These are phyloP conservation scores for Frieseomelitta varia DNA, from an alignment of 1,140 invertebrate genomes.

Conservation along the genomic window DNA sequence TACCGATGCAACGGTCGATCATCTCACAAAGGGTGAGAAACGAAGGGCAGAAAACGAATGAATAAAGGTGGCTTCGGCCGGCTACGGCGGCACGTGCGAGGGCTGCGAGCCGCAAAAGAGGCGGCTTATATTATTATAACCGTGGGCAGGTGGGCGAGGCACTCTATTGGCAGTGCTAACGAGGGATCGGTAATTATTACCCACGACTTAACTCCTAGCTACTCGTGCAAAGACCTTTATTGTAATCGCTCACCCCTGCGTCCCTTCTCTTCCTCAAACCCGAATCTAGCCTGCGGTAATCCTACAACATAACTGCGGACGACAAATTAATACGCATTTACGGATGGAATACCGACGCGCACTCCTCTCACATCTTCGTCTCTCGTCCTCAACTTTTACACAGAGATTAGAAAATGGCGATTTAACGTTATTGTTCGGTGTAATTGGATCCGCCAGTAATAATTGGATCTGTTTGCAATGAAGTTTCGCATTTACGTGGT, in stretches of 20 bases:
- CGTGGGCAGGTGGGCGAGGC: constrained; percentile 73
- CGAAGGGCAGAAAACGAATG: constrained; percentile 65
- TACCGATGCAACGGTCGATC: constrained; percentile 45
- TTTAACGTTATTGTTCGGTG: not conserved
- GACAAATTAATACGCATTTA: constrained; percentile 52
- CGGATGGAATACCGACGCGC: not conserved
- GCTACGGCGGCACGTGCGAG: constrained; percentile 75
- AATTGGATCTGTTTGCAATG: not conserved
- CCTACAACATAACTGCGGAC: constrained; percentile 38
- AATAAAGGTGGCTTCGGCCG: constrained; percentile 62
- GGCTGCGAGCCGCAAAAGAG: constrained; percentile 74
- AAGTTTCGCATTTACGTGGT: not conserved
- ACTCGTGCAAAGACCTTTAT: constrained; percentile 71
- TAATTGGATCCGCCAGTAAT: not conserved
- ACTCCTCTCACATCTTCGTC: not conserved
- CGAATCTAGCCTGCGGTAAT: constrained; percentile 56
- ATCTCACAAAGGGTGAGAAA: constrained; percentile 55
- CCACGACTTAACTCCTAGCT: constrained; percentile 71
- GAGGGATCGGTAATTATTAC: constrained; percentile 74
- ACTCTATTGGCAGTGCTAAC: constrained; percentile 69
- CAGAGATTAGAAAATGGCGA: not conserved
- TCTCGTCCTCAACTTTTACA: not conserved
- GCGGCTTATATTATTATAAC: constrained; percentile 76
- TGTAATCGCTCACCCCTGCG: constrained; percentile 54
- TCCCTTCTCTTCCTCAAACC: constrained; percentile 7